These are phyloP conservation scores for Urocolius indicus DNA, from an alignment of 2,113 vertebrate species.

Conservation along the genomic window DNA sequence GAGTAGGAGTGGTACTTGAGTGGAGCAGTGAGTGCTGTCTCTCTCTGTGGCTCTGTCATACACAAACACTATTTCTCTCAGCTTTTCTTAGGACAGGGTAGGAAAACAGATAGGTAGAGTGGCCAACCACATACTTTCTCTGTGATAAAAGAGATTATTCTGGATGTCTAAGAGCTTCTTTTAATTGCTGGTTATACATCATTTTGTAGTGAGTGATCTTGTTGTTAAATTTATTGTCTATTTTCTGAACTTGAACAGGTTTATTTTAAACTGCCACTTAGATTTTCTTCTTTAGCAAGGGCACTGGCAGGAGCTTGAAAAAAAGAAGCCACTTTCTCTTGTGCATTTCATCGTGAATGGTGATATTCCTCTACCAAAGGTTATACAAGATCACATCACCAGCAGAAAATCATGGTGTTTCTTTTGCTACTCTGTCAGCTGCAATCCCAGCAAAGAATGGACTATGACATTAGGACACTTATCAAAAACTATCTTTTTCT, in stretches of 20 bases:
- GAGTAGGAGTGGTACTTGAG: fast-evolving
- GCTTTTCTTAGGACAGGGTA: background rate
- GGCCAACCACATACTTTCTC: background rate
- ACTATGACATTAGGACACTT: background rate
- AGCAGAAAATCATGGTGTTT: background rate
- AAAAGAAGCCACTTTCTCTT: background rate
- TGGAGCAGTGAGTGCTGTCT: background rate
- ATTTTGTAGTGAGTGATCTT: background rate
- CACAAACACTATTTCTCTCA: background rate
- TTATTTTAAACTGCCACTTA: background rate
- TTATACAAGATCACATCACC: background rate
- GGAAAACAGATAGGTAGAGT: background rate
- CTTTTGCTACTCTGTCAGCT: background rate
- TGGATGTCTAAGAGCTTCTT: background rate
- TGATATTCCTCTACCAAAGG: background rate
- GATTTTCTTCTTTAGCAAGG: background rate
- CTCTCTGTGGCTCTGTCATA: background rate
- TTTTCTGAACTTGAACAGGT: background rate
- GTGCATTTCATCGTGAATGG: background rate
- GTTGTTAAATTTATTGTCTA: background rate
- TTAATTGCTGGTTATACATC: background rate
- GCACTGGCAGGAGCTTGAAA: background rate
- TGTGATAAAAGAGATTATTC: background rate
- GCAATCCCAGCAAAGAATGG: background rate
- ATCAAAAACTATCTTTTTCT: background rate